Conservation (phyloP, 2,888 invertebrate species). For the Linyphia triangularis region DNA sequence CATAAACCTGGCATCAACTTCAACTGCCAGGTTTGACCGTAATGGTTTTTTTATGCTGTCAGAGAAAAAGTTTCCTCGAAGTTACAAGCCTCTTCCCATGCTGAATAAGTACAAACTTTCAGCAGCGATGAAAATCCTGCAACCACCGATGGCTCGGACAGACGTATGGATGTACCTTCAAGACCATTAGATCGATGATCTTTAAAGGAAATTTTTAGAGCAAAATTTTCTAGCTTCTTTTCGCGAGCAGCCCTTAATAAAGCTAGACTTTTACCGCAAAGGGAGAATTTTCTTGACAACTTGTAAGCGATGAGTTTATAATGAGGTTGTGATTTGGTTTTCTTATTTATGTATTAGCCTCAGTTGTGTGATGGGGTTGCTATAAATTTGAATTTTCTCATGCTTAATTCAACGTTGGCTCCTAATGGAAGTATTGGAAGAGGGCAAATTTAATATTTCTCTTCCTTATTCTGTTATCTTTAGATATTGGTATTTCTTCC, state of each 20-base stretch:
- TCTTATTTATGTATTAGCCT: not conserved
- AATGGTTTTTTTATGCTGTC: conserved; percentile 55
- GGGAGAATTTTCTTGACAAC: conserved; percentile 44
- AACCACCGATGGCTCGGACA: conserved; percentile 37
- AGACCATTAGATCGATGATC: conserved; percentile 47
- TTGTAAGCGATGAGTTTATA: conserved; percentile 52
- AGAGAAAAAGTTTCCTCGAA: conserved; percentile 15
- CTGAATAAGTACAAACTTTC: conserved; percentile 26
- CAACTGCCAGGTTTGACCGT: not conserved
- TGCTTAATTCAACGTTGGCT: not conserved
- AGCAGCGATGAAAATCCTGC: not conserved
- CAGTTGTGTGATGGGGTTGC: not conserved
- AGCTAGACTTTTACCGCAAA: conserved; percentile 14
- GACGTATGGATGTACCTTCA: conserved; percentile 50
- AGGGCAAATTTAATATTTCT: not conserved
- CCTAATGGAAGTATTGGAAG: not conserved
- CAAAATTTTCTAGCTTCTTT: conserved; percentile 38
- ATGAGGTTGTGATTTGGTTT: conserved; percentile 14
- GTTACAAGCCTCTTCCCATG: conserved; percentile 18
- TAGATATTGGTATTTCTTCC: not conserved
- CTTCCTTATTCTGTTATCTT: not conserved
- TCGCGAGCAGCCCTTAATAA: conserved; percentile 24
- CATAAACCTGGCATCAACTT: not conserved
- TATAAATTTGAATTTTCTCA: not conserved
- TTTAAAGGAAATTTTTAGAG: conserved; percentile 37